Evolutionary conservation across 2,113 vertebrate species (phyloP), one percentile per base, ranked within the genome.

Genomic region (Pan troglodytes): DNA sequence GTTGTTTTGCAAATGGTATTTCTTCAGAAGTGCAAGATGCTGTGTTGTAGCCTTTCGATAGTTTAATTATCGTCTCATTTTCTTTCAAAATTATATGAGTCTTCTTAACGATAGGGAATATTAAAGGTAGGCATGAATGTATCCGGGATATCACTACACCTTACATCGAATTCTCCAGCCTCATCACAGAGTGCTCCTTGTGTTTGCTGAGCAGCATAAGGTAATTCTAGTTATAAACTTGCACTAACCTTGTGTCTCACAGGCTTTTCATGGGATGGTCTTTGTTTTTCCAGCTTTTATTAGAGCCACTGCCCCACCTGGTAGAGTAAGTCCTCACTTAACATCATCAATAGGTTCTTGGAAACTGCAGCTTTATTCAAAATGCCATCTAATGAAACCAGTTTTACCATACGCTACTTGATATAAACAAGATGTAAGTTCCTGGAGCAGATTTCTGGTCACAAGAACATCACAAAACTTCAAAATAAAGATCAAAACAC

Each of bases 1-100:
- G 6, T 55, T 55, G 52, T 87, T 90, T 25, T 68, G 17, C 38
- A 79, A 23, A 11, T 52, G 14, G 1, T 43, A 57, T 84, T 88
- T 73, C 59, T 90, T 90, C 72, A 23, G 43, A 13, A 90, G 40
- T 80, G 7, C 10, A 55, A 3, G 38, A 17, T 38, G 3, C 22
- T 79, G 11, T 8, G 1, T 17, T 59, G 93, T 64, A 48, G 52
- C 20, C 35, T 84, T 87, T 27, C 76, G 75, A 81, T 43, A 55
- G 30, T 84, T 89, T 94, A 70, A 92, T 94, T 97, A 57, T 67
- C 45, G 84, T 52, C 0, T 0, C 57, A 83, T 48, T 93, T 93
- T 68, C 55, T 86, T 83, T 86, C 3, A 79, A 80, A 91, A 73
- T 17, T 50, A 85, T 50, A 85, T 68, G 35, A 3, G 22, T 57